Evolutionary conservation across 2,113 vertebrate species (phyloP).

Genomic region (Hemiscyllium ocellatum): DNA sequence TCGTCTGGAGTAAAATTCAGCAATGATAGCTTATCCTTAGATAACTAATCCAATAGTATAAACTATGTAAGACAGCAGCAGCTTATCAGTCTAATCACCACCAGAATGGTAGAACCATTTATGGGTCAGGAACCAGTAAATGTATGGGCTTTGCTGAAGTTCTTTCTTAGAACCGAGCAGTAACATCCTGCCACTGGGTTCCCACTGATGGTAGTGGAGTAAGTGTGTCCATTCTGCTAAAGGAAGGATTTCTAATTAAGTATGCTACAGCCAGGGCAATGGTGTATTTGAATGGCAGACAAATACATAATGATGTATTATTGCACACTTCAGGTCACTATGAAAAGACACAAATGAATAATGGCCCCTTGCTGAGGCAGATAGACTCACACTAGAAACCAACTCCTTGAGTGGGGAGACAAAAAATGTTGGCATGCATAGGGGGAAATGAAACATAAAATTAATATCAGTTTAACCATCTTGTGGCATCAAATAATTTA

Average conservation of each 20-base stretch:
- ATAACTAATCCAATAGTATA: neutral
- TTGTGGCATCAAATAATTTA: neutral
- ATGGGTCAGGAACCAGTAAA: too few relatives aligned
- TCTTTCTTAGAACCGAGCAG: neutral
- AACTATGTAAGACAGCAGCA: neutral
- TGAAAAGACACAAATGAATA: neutral
- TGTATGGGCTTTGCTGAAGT: neutral
- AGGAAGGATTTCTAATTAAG: neutral
- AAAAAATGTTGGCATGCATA: neutral
- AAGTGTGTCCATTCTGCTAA: neutral
- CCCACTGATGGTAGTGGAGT: neutral
- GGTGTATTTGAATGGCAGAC: neutral
- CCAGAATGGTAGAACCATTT: neutral
- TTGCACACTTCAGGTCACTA: neutral
- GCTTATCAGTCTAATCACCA: neutral
- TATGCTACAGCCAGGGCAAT: neutral
- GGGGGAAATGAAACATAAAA: neutral
- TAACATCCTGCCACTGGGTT: neutral
- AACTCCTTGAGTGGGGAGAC: neutral
- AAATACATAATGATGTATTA: neutral
- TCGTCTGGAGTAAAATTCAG: neutral
- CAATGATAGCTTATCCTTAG: neutral
- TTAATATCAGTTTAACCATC: neutral
- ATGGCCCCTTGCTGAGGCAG: neutral
- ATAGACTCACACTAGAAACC: neutral